Percentiles rank a stretch among this genome's conserved stretches.
Conservation (phyloP, 2,888 invertebrate genomes). For the Punctoribates punctum region DNA sequence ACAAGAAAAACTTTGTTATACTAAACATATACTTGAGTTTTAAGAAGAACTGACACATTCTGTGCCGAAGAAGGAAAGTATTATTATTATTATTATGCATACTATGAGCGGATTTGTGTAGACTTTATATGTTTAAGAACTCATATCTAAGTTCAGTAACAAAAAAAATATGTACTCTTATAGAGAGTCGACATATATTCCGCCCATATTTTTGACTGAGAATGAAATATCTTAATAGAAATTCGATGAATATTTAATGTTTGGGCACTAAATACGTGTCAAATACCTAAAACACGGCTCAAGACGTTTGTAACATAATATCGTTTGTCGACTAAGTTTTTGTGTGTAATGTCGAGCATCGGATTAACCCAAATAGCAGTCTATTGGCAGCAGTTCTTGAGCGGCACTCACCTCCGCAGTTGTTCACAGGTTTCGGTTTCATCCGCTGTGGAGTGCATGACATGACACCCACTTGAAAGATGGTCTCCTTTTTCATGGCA, state of each 20-base stretch:
- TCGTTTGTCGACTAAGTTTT: neutral
- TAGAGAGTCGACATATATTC: slow-evolving; percentile 1
- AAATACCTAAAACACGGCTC: neutral
- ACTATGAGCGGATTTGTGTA: slow-evolving; percentile 8
- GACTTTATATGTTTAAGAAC: slow-evolving; percentile 13
- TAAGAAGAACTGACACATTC: slow-evolving; percentile 19
- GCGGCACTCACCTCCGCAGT: neutral
- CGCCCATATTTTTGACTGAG: slow-evolving; percentile 31
- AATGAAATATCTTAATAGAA: slow-evolving; percentile 14
- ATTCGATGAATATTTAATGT: slow-evolving; percentile 27
- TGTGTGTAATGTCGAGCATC: slow-evolving; percentile 6
- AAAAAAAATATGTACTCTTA: slow-evolving; percentile 12
- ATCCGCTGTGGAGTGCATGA: slow-evolving; percentile 3
- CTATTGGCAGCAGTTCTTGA: neutral
- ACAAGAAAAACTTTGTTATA: slow-evolving; percentile 18
- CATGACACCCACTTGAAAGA: slow-evolving; percentile 37
- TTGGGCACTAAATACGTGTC: slow-evolving; percentile 28
- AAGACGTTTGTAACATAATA: slow-evolving; percentile 18
- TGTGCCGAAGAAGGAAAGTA: slow-evolving; percentile 1
- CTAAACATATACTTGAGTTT: slow-evolving; percentile 29
- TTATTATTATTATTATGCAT: slow-evolving; percentile 23
- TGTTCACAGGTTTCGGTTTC: neutral
- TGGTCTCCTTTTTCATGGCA: slow-evolving; percentile 24
- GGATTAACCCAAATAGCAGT: slow-evolving; percentile 32
- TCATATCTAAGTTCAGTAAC: neutral